Conservation (phyloP, 2,113 vertebrate species). For the Micromys minutus region DNA sequence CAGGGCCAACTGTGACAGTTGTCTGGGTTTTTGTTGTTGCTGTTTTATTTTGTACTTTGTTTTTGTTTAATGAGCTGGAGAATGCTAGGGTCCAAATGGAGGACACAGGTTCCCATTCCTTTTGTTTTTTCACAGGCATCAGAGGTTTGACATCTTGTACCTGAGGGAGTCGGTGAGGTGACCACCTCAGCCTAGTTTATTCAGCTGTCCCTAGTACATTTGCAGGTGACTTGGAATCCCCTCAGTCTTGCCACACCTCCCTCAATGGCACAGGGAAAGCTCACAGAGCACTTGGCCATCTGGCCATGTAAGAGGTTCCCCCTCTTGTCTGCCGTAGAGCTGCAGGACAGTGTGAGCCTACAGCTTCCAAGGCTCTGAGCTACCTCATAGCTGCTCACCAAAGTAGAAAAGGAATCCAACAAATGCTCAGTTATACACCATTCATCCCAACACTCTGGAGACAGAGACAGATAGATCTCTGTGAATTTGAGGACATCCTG, state of each 20-base stretch:
- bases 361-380: neutral
- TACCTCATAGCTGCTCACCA: neutral
- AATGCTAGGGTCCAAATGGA: neutral
- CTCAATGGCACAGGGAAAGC: neutral
- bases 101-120: neutral
- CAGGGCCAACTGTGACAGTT: neutral
- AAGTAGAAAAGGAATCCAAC: neutral
- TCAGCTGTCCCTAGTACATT: neutral
- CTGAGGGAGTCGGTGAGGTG: neutral
- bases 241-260: neutral
- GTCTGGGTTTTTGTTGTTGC: neutral
- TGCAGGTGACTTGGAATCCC: neutral
- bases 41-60: neutral
- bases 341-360: neutral
- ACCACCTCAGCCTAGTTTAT: neutral
- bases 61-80: neutral
- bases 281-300: neutral
- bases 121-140: neutral
- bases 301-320: neutral
- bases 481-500: neutral
- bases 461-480: neutral
- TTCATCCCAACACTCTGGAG: no score
- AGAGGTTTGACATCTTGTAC: neutral
- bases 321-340: neutral
- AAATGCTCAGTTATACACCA: neutral